Evolutionary conservation across 2,113 vertebrate species (phyloP).

Genomic region (Myiozetetes cayanensis): DNA sequence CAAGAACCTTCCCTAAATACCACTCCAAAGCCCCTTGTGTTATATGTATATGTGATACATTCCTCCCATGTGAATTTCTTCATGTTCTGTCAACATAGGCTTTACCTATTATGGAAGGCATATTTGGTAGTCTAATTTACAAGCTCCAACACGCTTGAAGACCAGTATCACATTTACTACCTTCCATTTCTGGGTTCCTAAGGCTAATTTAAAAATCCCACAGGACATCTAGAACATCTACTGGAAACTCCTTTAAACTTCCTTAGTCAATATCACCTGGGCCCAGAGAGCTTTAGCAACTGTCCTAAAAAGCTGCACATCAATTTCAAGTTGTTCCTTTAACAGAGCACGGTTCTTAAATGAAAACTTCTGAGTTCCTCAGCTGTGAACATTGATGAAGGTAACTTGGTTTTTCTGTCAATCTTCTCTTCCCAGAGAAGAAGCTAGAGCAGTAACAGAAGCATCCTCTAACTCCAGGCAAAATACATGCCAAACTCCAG

Average conservation of each 20-base stretch:
- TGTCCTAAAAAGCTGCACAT: not conserved
- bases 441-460: not conserved
- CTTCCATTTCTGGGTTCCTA: not conserved
- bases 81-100: not conserved
- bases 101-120: not conserved
- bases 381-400: fast-evolving
- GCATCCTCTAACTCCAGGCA: not conserved
- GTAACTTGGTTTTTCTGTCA: not conserved
- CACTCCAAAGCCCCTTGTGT: not conserved
- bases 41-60: not conserved
- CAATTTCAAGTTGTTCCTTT: not conserved
- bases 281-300: not conserved
- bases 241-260: not conserved
- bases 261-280: fast-evolving
- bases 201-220: not conserved
- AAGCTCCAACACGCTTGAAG: not conserved
- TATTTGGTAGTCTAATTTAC: not conserved
- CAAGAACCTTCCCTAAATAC: not conserved
- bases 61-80: not conserved
- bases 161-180: not conserved
- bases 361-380: not conserved
- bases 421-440: not conserved
- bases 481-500: not conserved
- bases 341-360: not conserved
- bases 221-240: not conserved